phyloP scores from a whole-genome alignment of 2,113 vertebrate genomes.

The Scopus umbretta region DNA sequence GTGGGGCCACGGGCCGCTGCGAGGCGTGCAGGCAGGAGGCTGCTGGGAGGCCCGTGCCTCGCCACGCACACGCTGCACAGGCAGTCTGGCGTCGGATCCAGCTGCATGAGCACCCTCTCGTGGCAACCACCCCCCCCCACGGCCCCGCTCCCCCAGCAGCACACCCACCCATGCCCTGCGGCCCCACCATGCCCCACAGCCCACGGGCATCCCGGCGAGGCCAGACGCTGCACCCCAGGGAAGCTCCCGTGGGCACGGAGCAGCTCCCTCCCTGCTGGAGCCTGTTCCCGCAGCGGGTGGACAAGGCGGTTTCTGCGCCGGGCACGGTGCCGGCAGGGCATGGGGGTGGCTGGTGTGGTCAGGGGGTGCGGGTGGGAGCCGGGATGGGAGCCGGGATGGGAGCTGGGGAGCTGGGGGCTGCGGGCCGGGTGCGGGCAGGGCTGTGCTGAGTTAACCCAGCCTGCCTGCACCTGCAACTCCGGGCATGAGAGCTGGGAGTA shows the following conservation, averaged over 20 bases:
- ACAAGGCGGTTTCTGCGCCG: not conserved
- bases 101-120: not conserved
- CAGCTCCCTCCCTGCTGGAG: not conserved
- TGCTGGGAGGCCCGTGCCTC: not conserved
- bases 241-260: not conserved
- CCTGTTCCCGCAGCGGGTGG: fast-evolving
- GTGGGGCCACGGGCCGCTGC: not conserved
- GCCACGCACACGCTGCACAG: not conserved
- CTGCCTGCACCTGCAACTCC: not conserved
- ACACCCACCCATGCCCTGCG: fast-evolving
- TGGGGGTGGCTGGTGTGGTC: not conserved
- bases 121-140: not conserved
- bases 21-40: not conserved
- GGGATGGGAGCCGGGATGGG: not conserved
- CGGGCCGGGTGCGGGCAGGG: not conserved
- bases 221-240: not conserved
- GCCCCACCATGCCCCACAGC: not conserved
- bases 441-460: not conserved
- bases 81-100: fast-evolving
- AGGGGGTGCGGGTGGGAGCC: not conserved
- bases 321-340: not conserved
- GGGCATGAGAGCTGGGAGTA: not conserved
- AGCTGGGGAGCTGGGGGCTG: not conserved
- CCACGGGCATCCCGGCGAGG: too few relatives aligned
- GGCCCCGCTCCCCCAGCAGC: not conserved